Percentiles rank a stretch among this genome's conserved stretches.
Evolutionary conservation across 2,797 vertebrate genomes (phyloP).

Genomic region (Amblyopsis hoosieri): DNA sequence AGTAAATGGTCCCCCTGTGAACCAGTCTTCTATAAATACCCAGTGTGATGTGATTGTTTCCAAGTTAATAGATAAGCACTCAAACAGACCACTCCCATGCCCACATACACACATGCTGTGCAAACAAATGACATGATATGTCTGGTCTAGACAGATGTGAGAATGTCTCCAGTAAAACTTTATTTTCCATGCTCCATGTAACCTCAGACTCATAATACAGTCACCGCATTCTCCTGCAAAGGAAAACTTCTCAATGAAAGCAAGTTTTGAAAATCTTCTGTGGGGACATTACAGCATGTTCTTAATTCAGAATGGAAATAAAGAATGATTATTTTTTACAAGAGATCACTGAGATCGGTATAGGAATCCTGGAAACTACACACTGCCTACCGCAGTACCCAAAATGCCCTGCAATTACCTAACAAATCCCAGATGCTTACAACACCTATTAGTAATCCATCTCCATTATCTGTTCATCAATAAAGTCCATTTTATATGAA

Average conservation of each 20-base stretch:
- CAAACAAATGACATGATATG: neutral
- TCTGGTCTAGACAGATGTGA: constrained; percentile 5
- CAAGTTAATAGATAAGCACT: neutral
- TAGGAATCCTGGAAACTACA: constrained; percentile 20
- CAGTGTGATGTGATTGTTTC: constrained; percentile 5
- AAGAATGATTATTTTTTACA: neutral
- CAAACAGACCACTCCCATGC: neutral
- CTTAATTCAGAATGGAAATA: neutral
- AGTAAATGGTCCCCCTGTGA: neutral
- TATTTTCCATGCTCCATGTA: constrained; percentile 4
- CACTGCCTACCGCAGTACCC: neutral
- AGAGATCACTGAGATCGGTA: neutral
- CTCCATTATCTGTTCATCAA: neutral
- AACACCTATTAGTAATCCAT: constrained; percentile 13
- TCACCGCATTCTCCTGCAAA: neutral
- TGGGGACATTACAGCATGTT: neutral
- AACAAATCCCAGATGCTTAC: constrained; percentile 37
- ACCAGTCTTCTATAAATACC: neutral
- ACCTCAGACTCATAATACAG: neutral
- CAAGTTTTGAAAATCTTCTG: neutral
- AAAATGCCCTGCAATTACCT: constrained; percentile 21
- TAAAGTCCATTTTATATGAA: too few relatives aligned
- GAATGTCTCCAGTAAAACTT: constrained; percentile 2
- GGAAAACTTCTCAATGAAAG: neutral
- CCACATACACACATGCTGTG: neutral